These are phyloP conservation scores for Empidonax traillii DNA, from an alignment of 2,113 vertebrate species.

Conservation along the genomic window DNA sequence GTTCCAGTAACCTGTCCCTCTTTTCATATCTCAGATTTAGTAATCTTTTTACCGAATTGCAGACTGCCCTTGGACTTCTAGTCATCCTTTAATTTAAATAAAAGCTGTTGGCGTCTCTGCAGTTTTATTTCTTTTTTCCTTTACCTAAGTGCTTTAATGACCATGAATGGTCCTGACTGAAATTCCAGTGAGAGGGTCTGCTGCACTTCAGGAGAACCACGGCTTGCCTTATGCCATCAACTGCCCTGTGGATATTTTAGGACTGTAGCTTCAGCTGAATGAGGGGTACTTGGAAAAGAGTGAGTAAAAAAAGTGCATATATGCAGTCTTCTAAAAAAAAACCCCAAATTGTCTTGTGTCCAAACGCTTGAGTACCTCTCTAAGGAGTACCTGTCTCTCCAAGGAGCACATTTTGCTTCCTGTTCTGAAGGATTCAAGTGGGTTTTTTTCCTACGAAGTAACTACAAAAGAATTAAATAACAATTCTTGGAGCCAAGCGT, in stretches of 20 bases:
- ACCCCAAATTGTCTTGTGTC: background rate
- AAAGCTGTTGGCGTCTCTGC: background rate
- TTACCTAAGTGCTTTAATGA: background rate
- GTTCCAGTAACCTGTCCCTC: conserved; percentile 29
- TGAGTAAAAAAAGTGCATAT: background rate
- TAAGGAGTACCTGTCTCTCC: background rate
- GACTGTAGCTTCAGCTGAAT: background rate
- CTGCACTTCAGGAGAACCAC: background rate
- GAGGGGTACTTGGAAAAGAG: background rate
- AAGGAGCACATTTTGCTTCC: background rate
- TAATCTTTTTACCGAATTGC: background rate
- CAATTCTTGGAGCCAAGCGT: background rate
- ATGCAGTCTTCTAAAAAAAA: background rate
- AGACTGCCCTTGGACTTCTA: background rate
- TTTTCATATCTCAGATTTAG: conserved; percentile 8
- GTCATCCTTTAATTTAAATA: conserved; percentile 44
- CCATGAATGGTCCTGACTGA: background rate
- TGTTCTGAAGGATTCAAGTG: background rate
- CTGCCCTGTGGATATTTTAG: background rate
- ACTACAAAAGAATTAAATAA: background rate
- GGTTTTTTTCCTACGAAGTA: background rate
- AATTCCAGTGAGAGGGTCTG: background rate
- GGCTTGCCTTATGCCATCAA: background rate
- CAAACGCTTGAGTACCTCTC: background rate
- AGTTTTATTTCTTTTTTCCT: background rate